phyloP scores from a whole-genome alignment of 2,113 vertebrate species.

The Sturnus vulgaris region DNA sequence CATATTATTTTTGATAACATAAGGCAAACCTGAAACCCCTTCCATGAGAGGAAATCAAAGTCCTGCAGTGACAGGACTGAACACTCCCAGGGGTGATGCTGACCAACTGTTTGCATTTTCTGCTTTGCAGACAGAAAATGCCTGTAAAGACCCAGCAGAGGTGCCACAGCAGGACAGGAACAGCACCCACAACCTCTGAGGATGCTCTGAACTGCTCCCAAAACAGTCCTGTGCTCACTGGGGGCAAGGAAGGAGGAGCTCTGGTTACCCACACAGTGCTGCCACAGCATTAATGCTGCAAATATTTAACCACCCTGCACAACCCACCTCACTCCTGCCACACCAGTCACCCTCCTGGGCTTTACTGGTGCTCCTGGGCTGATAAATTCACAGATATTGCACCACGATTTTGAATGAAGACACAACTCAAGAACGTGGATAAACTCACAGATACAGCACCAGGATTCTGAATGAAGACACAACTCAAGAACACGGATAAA shows the following conservation, averaged over 20 bases:
- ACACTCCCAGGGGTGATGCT: background rate
- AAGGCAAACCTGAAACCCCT: background rate
- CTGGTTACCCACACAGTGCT: background rate
- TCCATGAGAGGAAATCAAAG: background rate
- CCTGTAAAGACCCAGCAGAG: background rate
- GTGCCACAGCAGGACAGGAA: background rate
- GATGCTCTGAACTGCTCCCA: background rate
- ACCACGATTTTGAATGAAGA: too few species aligned
- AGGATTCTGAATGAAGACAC: background rate
- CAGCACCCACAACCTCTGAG: background rate
- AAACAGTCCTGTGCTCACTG: background rate
- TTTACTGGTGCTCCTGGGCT: background rate
- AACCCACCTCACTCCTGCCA: background rate
- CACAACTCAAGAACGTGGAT: too few species aligned
- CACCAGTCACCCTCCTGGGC: background rate
- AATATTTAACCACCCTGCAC: too few species aligned
- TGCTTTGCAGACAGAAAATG: accelerated
- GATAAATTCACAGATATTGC: too few species aligned
- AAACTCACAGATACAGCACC: too few species aligned
- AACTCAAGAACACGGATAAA: background rate
- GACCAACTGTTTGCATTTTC: background rate
- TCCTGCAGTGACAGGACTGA: background rate
- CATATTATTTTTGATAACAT: background rate
- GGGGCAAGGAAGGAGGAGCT: background rate
- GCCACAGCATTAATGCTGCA: background rate